Evolutionary conservation across 2,888 invertebrate genomes (phyloP).

Genomic region (Orchesella flavescens): DNA sequence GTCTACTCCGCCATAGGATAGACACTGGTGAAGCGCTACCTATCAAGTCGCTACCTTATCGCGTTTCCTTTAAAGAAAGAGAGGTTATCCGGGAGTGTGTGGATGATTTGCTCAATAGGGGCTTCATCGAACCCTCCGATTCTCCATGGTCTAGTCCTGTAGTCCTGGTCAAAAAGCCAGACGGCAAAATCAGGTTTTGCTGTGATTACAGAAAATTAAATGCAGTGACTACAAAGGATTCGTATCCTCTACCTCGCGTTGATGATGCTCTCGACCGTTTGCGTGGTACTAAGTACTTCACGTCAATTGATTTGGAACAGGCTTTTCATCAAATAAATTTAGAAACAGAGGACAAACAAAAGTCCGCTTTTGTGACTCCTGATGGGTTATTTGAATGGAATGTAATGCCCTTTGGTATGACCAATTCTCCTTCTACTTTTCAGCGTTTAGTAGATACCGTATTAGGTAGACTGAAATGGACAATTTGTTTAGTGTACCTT

Average conservation of each 20-base stretch:
- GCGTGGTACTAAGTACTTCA: not conserved
- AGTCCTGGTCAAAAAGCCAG: not conserved
- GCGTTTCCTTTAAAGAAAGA: slow-evolving; percentile 26
- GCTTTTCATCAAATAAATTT: slow-evolving; percentile 2
- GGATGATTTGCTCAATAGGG: not conserved
- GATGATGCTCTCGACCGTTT: slow-evolving; percentile 3
- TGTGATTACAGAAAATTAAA: slow-evolving; percentile 72
- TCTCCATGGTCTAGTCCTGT: slow-evolving; percentile 29
- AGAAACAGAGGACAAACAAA: not conserved
- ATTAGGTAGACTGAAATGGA: not conserved
- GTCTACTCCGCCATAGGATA: not conserved
- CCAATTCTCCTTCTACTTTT: not conserved
- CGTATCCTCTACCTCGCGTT: slow-evolving; percentile 70
- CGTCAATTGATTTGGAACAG: not conserved
- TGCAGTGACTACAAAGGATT: slow-evolving; percentile 72
- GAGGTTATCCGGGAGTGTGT: not conserved
- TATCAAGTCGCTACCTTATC: slow-evolving; percentile 22
- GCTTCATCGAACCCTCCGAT: not conserved
- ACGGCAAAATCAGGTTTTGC: slow-evolving; percentile 1
- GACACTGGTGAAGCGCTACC: not conserved
- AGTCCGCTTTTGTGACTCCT: slow-evolving; percentile 33
- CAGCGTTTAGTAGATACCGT: not conserved
- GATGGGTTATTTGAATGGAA: slow-evolving; percentile 32
- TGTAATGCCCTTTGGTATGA: slow-evolving; percentile 18
- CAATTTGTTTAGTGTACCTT: slow-evolving; percentile 2